Evolutionary conservation across 92 coral and sea anemone genomes (phyloP).

Genomic region (Palythoa grandis): DNA sequence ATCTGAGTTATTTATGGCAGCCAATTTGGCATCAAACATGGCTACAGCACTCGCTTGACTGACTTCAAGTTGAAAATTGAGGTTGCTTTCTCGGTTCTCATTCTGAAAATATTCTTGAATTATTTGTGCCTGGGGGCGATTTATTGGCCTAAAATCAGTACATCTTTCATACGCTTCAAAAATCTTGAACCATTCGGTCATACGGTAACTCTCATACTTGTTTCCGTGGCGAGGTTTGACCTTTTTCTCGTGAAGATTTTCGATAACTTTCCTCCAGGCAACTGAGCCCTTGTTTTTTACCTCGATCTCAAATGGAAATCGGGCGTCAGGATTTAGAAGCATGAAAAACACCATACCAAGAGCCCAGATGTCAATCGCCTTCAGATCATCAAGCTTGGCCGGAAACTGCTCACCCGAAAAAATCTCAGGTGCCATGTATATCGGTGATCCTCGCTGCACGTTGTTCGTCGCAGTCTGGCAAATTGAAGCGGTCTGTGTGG

Average conservation of each 20-base stretch:
- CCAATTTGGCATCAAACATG: constrained; percentile 17
- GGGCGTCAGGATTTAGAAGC: constrained; percentile 13
- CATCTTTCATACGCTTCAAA: constrained; percentile 12
- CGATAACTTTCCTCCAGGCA: constrained; percentile 28
- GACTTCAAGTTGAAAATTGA: constrained; percentile 10
- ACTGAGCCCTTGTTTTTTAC: constrained; percentile 2
- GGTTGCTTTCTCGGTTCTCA: constrained; percentile 10
- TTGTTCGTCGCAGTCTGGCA: neutral
- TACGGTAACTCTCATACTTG: constrained; percentile 25
- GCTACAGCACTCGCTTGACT: constrained; percentile 9
- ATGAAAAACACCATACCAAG: constrained; percentile 23
- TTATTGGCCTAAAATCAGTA: constrained; percentile 3
- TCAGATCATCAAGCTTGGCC: constrained; percentile 31
- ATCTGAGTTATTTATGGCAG: neutral
- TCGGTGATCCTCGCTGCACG: neutral
- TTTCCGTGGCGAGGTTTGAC: constrained; percentile 12
- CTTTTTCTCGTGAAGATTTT: neutral
- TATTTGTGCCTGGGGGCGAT: constrained; percentile 8
- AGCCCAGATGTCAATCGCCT: constrained; percentile 34
- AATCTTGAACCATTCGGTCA: constrained; percentile 33
- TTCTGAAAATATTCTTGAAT: constrained; percentile 1
- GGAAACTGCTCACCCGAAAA: neutral
- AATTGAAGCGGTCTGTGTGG: neutral
- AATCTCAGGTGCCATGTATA: neutral
- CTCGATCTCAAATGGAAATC: constrained; percentile 28